phyloP scores from a whole-genome alignment of 2,113 vertebrate genomes.

The Eulemur macaco region DNA sequence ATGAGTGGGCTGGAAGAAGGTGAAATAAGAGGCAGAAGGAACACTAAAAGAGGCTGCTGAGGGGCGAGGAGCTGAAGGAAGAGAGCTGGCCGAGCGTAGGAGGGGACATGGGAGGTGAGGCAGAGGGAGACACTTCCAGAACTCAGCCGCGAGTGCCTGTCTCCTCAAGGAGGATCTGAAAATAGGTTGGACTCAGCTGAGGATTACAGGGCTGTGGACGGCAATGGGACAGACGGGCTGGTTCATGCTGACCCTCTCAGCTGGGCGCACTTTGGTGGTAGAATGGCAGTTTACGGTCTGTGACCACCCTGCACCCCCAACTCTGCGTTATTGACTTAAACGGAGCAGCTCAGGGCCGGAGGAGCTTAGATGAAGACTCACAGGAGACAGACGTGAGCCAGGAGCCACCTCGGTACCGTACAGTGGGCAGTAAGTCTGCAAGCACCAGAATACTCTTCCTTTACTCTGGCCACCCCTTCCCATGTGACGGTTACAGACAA shows the following conservation, averaged over 20 bases:
- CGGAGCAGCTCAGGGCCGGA: too few species aligned
- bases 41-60: neutral
- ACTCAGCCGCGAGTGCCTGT: rapidly evolving
- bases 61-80: rapidly evolving
- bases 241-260: neutral
- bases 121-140: neutral
- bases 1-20: neutral
- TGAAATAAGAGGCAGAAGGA: neutral
- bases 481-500: neutral
- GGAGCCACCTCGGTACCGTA: neutral
- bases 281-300: rapidly evolving
- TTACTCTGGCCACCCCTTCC: neutral
- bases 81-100: neutral
- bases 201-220: too few species aligned
- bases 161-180: neutral
- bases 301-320: neutral
- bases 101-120: neutral
- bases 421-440: too few species aligned
- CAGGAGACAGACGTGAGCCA: rapidly evolving
- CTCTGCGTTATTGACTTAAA: rapidly evolving
- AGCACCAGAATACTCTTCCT: too few species aligned
- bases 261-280: neutral
- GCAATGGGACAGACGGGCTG: too few species aligned
- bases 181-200: too few species aligned
- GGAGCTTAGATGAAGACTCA: neutral